phyloP scores from a whole-genome alignment of 2,888 invertebrate genomes.

The Amblyjoppa fuscipennis region DNA sequence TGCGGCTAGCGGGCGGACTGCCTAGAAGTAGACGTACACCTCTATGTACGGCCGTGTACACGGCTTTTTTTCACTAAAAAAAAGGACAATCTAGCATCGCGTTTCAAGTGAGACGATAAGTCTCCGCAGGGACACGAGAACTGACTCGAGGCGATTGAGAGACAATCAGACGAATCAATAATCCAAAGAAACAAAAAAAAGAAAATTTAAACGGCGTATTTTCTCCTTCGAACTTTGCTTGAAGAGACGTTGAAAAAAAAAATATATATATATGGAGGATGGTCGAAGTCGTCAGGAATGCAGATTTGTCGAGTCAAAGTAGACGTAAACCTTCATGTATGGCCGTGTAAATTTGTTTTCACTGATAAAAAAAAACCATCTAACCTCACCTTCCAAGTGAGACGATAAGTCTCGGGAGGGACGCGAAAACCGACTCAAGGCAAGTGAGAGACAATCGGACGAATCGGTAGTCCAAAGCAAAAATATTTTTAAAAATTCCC shows the following conservation, averaged over 20 bases:
- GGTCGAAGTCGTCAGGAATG: neutral
- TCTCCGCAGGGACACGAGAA: too few relatives aligned
- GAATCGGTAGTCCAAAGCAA: neutral
- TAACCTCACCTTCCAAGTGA: neutral
- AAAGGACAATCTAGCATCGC: slow-evolving; percentile 1
- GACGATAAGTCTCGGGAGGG: too few relatives aligned
- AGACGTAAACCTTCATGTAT: slow-evolving; percentile 15
- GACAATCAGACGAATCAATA: neutral
- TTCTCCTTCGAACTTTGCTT: neutral
- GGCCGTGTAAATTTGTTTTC: slow-evolving; percentile 40
- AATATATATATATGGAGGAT: neutral
- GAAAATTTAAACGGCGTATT: neutral
- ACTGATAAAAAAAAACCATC: neutral
- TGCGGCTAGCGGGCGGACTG: slow-evolving; percentile 42
- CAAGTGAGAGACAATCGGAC: neutral
- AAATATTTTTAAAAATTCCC: too few relatives aligned
- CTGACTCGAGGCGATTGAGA: slow-evolving; percentile 5
- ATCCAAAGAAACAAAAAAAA: neutral
- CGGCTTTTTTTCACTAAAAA: slow-evolving; percentile 17
- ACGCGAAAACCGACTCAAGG: too few relatives aligned
- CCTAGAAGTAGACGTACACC: slow-evolving; percentile 45
- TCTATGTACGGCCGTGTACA: slow-evolving; percentile 36
- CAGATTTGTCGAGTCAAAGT: neutral
- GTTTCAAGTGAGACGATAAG: slow-evolving; percentile 34
- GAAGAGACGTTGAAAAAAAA: neutral